Conservation (phyloP, 2,113 vertebrate genomes). For the Butastur rufipennis region DNA sequence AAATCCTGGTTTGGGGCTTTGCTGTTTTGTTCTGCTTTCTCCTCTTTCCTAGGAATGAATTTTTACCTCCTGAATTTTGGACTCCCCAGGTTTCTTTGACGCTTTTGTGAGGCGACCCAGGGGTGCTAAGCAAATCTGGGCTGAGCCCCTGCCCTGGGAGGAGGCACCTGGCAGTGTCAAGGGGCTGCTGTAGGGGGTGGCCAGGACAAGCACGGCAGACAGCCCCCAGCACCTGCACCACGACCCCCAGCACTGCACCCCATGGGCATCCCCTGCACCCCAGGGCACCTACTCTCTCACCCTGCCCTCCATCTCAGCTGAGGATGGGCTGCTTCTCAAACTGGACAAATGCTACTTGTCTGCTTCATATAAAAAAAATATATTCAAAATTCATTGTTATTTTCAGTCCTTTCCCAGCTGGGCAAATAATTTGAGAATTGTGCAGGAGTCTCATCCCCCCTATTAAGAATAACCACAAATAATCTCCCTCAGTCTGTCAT, state of each 20-base stretch:
- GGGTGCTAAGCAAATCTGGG: not conserved
- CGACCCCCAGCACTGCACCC: not conserved
- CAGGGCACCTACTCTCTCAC: not conserved
- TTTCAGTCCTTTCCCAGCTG: not conserved
- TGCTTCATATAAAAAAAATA: not conserved
- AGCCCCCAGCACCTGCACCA: not conserved
- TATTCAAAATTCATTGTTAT: not conserved
- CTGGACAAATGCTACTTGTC: not conserved
- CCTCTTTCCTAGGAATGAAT: not conserved
- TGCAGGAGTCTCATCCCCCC: not conserved
- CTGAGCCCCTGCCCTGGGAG: not conserved
- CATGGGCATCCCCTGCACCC: not conserved
- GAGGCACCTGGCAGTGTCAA: not conserved
- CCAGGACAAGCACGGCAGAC: not conserved
- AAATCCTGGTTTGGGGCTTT: not conserved
- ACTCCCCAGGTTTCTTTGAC: slow-evolving; percentile 11
- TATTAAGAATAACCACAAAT: not conserved
- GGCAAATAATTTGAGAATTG: not conserved
- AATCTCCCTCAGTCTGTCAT: not conserved
- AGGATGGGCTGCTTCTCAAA: not conserved
- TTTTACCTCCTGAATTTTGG: slow-evolving; percentile 24
- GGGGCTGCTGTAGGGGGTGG: not conserved
- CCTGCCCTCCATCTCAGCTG: not conserved
- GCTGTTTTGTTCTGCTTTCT: slow-evolving; percentile 29
- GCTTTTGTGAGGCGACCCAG: not conserved